These are phyloP conservation scores for Drosophila sechellia DNA, from an alignment of 1,140 invertebrate genomes.

Conservation along the genomic window DNA sequence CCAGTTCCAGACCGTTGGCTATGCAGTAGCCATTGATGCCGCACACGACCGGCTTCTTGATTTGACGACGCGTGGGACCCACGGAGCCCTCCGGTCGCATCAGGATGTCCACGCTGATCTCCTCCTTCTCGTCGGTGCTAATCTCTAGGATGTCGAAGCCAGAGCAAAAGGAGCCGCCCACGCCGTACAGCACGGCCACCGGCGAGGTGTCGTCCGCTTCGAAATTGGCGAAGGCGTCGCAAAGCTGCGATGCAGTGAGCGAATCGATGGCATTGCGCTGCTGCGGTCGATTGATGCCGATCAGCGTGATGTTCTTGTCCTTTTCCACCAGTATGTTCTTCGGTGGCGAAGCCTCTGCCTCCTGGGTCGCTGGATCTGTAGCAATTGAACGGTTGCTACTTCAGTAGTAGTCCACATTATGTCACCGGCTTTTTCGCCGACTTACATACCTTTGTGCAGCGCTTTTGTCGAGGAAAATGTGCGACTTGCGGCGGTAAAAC, in stretches of 20 bases:
- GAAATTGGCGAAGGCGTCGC: conserved; percentile 90
- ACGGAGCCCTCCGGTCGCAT: conserved; percentile 82
- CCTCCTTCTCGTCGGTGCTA: conserved; percentile 66
- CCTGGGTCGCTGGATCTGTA: conserved; percentile 49
- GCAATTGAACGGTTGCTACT: not conserved
- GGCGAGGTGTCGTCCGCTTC: conserved; percentile 89
- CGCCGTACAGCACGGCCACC: conserved; percentile 93
- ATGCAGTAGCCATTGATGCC: conserved; percentile 94
- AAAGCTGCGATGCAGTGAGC: conserved; percentile 88
- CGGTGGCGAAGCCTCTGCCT: conserved; percentile 12
- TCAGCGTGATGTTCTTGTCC: conserved; percentile 88
- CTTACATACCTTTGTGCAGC: conserved; percentile 52
- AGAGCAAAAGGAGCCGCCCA: conserved; percentile 95
- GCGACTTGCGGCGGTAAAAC: conserved; percentile 27
- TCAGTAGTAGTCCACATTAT: conserved; percentile 38
- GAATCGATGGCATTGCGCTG: conserved; percentile 93
- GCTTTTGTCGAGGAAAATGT: conserved; percentile 34
- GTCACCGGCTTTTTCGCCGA: conserved; percentile 30
- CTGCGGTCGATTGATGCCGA: conserved; percentile 94
- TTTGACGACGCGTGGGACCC: conserved; percentile 87
- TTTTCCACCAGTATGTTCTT: conserved; percentile 80
- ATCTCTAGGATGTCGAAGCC: conserved; percentile 93
- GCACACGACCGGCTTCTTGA: conserved; percentile 93
- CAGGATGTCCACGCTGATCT: conserved; percentile 76
- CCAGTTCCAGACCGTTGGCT: conserved; percentile 95